phyloP scores from a whole-genome alignment of 2,797 vertebrate species.

The Darevskia nairensis region DNA sequence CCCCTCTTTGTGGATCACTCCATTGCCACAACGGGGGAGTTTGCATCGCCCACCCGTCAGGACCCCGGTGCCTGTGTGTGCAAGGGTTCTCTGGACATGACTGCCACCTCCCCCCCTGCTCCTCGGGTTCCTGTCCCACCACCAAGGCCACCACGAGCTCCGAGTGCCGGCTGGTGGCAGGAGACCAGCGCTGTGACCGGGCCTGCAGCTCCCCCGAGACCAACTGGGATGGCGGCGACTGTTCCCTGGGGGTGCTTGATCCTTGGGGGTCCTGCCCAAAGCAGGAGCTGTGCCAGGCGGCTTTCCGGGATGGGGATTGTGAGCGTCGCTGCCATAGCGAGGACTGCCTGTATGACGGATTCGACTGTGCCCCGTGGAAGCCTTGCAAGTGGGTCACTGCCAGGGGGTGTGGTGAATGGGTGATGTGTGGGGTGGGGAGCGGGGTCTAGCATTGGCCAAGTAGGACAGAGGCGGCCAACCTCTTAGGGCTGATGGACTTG shows the following conservation, averaged over 20 bases:
- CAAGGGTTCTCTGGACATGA: slow-evolving; percentile 1
- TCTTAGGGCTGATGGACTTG: too few species aligned
- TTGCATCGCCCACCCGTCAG: background rate
- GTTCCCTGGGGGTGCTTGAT: slow-evolving; percentile 72
- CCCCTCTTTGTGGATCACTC: background rate
- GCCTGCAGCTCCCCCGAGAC: slow-evolving; percentile 65
- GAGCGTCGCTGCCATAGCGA: slow-evolving; percentile 81
- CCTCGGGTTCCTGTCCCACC: background rate
- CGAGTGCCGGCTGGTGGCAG: slow-evolving; percentile 38
- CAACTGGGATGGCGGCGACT: slow-evolving; percentile 71
- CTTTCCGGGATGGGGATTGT: slow-evolving; percentile 85
- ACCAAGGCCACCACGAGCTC: background rate
- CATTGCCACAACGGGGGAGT: slow-evolving; percentile 10
- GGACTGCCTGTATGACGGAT: slow-evolving; percentile 86
- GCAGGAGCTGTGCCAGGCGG: slow-evolving; percentile 79
- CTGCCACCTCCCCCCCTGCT: slow-evolving; percentile 8
- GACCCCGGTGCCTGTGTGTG: background rate
- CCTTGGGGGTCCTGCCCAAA: slow-evolving; percentile 84
- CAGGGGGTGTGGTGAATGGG: background rate
- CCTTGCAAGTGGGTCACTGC: slow-evolving; percentile 84
- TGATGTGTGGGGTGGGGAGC: too few species aligned
- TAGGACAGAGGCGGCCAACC: too few species aligned
- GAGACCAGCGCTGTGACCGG: slow-evolving; percentile 61
- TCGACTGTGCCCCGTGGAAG: slow-evolving; percentile 81
- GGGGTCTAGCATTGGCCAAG: background rate